Percentiles rank a stretch among this genome's conserved stretches.
phyloP scores from a whole-genome alignment of 2,888 invertebrate species.

The Orchesellides sinensis region DNA sequence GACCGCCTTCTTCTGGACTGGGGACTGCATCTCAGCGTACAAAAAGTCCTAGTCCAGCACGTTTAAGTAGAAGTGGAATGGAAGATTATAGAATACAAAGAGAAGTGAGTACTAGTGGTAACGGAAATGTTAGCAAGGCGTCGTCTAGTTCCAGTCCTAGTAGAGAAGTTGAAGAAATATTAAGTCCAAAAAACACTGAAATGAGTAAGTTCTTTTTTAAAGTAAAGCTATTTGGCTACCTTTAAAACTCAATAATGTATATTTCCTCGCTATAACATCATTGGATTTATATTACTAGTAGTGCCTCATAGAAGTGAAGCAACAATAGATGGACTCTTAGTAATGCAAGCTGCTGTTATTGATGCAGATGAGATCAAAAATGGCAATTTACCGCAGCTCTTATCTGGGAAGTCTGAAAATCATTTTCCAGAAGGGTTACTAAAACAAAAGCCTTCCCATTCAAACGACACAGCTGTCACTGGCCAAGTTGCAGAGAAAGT shows the following conservation, averaged over 20 bases:
- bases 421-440: slow-evolving; percentile 7
- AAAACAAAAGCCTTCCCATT: slow-evolving; percentile 7
- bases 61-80: slow-evolving; percentile 7
- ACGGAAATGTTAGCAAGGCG: slow-evolving; percentile 69
- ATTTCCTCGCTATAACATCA: not conserved
- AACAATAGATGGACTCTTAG: slow-evolving; percentile 20
- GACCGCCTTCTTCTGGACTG: slow-evolving; percentile 42
- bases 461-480: not conserved
- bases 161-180: slow-evolving; percentile 91
- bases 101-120: slow-evolving; percentile 44
- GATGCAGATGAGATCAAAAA: slow-evolving; percentile 46
- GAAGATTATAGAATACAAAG: slow-evolving; percentile 40
- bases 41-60: slow-evolving; percentile 29
- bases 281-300: not conserved
- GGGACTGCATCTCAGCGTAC: slow-evolving; percentile 28
- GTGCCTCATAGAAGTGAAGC: slow-evolving; percentile 45
- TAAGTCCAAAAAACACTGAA: slow-evolving; percentile 79
- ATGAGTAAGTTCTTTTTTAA: slow-evolving; percentile 46
- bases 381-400: slow-evolving; percentile 51
- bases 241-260: too few relatives aligned
- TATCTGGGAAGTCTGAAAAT: slow-evolving; percentile 5
- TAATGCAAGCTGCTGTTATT: slow-evolving; percentile 28
- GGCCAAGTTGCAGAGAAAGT: slow-evolving; percentile 69
- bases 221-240: not conserved
- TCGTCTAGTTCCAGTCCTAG: slow-evolving; percentile 83